A percentile compares a stretch with the other conserved stretches of the same genome.
phyloP scores from a whole-genome alignment of 2,797 vertebrate genomes.

The Acanthornis magna region DNA sequence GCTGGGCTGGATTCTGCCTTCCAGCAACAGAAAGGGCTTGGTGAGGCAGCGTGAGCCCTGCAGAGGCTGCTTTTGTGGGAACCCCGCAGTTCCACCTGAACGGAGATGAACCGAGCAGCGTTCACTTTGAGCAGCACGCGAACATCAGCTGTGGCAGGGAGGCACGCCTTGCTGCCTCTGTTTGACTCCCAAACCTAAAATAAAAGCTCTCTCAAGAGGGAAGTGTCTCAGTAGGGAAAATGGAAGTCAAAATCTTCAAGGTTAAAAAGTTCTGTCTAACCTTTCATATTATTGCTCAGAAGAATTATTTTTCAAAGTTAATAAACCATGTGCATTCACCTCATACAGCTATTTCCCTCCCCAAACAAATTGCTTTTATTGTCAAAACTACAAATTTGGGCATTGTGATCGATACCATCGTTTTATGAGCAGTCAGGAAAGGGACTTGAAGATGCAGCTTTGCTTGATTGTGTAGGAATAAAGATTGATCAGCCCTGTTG shows the following conservation, averaged over 20 bases:
- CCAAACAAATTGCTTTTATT: conserved; percentile 69
- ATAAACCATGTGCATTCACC: conserved; percentile 14
- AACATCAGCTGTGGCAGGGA: too few species aligned
- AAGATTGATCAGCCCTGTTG: conserved; percentile 56
- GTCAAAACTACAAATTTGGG: conserved; percentile 66
- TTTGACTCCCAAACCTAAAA: neutral
- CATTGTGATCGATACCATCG: conserved; percentile 47
- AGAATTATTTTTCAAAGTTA: conserved; percentile 37
- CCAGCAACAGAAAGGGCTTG: neutral
- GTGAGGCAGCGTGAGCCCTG: neutral
- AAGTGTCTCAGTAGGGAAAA: neutral
- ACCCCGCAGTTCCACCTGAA: neutral
- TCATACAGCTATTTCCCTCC: neutral
- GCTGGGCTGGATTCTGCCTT: neutral
- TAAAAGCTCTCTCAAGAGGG: neutral
- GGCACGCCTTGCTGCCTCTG: neutral
- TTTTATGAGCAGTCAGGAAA: conserved; percentile 53
- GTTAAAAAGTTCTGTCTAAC: conserved; percentile 16
- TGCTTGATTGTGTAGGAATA: conserved; percentile 57
- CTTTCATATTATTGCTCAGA: neutral
- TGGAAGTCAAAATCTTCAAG: neutral
- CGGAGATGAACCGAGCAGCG: rapidly evolving
- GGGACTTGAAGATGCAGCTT: conserved; percentile 31
- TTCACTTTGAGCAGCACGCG: neutral
- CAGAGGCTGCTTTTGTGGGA: neutral